Conservation (phyloP, 2,113 vertebrate genomes). For the Dipodomys ordii region DNA sequence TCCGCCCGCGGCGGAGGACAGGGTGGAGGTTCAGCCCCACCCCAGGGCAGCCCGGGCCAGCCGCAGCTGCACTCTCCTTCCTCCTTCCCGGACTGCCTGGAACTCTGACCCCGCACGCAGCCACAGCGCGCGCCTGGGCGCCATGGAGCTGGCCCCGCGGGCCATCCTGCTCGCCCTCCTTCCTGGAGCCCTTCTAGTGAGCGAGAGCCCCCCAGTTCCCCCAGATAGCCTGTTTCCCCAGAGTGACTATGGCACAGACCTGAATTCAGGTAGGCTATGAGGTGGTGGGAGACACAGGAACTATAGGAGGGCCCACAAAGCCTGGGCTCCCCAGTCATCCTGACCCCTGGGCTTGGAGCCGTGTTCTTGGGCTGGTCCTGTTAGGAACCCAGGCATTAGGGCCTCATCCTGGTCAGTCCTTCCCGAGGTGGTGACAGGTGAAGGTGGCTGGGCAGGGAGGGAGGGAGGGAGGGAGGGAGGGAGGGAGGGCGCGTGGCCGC, state of each 20-base stretch:
- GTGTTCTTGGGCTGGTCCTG: too few relatives aligned
- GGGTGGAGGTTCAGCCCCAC: background rate
- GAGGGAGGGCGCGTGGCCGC: background rate
- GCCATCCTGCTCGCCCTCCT: background rate
- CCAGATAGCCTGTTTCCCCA: background rate
- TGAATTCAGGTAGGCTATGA: background rate
- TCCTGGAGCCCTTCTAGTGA: background rate
- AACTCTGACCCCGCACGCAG: background rate
- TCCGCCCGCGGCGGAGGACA: background rate
- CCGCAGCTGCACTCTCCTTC: background rate
- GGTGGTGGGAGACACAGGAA: too few relatives aligned
- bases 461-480: too few relatives aligned
- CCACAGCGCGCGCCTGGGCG: background rate
- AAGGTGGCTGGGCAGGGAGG: too few relatives aligned
- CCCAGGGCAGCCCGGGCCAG: background rate
- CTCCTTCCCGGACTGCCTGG: background rate
- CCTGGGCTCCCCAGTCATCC: background rate
- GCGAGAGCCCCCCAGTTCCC: background rate
- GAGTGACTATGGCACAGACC: fast-evolving
- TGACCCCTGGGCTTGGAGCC: background rate
- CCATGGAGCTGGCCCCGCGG: background rate
- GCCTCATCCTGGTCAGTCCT: background rate
- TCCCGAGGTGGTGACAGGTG: background rate
- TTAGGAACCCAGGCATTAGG: background rate
- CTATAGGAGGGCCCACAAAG: background rate